Conservation (phyloP, 2,113 vertebrate species). For the Spizaetus ornatus region DNA sequence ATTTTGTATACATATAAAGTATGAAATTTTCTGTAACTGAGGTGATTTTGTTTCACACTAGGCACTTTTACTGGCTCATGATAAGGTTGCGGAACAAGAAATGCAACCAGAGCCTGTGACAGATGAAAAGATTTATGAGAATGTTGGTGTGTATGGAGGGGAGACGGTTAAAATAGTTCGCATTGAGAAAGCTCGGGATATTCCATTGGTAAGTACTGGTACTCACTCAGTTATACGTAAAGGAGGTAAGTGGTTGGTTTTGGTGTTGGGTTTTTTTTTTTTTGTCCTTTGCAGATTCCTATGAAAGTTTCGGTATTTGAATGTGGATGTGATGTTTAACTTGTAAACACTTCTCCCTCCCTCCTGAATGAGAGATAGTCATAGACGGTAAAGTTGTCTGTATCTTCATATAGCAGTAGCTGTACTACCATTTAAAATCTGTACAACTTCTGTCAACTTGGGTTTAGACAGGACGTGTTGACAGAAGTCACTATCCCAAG, state of each 20-base stretch:
- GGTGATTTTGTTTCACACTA: slow-evolving; percentile 62
- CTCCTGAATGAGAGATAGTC: neutral
- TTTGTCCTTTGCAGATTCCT: neutral
- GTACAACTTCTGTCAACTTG: neutral
- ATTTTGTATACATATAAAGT: neutral
- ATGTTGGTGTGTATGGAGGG: slow-evolving; percentile 80
- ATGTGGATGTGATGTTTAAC: neutral
- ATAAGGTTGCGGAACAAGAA: slow-evolving; percentile 90
- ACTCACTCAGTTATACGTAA: neutral
- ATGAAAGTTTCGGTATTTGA: neutral
- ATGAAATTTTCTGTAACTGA: neutral
- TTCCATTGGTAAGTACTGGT: slow-evolving; percentile 85
- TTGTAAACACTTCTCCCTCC: neutral
- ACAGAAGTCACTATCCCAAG: neutral
- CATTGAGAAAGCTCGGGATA: slow-evolving; percentile 90
- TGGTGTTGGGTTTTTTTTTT: neutral
- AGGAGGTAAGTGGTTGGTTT: neutral
- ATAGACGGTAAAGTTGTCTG: neutral
- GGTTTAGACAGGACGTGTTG: neutral
- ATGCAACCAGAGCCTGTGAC: slow-evolving; percentile 81
- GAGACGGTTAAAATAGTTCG: slow-evolving; percentile 93
- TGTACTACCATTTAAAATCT: neutral
- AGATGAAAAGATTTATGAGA: slow-evolving; percentile 79
- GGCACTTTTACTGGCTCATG: slow-evolving; percentile 92
- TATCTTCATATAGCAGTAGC: neutral